Base-by-base conservation (phyloP, 2,888 invertebrate genomes). In the Lottia scabra region DNA sequence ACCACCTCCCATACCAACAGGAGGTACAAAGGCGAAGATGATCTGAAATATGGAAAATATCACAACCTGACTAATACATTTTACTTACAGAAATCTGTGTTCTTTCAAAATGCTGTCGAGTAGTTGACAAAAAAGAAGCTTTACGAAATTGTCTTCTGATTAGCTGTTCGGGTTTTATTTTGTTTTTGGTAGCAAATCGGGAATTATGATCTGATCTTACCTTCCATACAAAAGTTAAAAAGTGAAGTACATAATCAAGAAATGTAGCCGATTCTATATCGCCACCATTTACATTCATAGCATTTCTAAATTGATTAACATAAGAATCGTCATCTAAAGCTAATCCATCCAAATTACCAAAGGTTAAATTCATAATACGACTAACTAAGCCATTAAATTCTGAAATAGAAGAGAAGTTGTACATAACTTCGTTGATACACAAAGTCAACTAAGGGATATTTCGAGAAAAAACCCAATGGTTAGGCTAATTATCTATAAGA, bases 281-380 rank as follows among this genome's bases (percentile, higher is more conserved):
- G 2, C 92, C 92, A 2, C 92, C 92, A 78, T 92, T 92, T 15
- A 92, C 92, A 66, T 91, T 92, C 88, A 90, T 87, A 4, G 92
- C 92, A 68, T 91, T 90, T 69, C 90, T 87, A 77, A 92, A 90
- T 85, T 92, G 92, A 71, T 90, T 87, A 15, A 87, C 86, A 90
- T 91, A 92, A 0, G 91, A 90, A 66, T 90, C 90, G 56, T 90
- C 89, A 79, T 92, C 91, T 15, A 92, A 90, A 75, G 90, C 86
- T 76, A 92, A 85, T 10, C 90, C 88, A 76, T 92, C 91, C 72
- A 92, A 78, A 83, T 92, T 92, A 26, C 91, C 89, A 76, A 91
- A 91, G 1, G 92, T 92, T 88, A 92, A 84, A 73, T 90, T 89
- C 84, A 91, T 89, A 79, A 92, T 88, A 67, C 91, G 88, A 76